Conservation (phyloP, 2,888 invertebrate genomes). For the Leucozona laternaria region DNA sequence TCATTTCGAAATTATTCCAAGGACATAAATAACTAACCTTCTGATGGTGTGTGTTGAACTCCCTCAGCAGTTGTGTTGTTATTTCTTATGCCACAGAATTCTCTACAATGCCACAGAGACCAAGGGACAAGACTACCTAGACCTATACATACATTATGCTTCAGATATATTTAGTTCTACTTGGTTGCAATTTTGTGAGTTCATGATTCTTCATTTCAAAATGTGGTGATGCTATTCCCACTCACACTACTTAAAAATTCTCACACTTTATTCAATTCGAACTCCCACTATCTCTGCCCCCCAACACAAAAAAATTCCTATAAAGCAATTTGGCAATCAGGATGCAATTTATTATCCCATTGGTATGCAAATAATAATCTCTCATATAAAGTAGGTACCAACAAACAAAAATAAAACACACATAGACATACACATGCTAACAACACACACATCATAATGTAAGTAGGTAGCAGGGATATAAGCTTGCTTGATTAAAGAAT, state of each 20-base stretch:
- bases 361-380: conserved; percentile 70
- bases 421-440: conserved; percentile 5
- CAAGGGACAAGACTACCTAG: too few relatives aligned
- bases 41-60: not conserved
- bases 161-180: not conserved
- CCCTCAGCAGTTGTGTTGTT: not conserved
- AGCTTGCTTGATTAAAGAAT: conserved; percentile 22
- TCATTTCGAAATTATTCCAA: conserved; percentile 42
- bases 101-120: not conserved
- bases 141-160: too few relatives aligned
- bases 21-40: conserved; percentile 58
- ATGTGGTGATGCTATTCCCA: conserved; percentile 30
- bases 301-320: not conserved
- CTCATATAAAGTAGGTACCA: conserved; percentile 31
- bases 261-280: conserved; percentile 9
- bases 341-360: conserved; percentile 69
- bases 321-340: conserved; percentile 65
- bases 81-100: not conserved
- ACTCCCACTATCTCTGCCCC: not conserved
- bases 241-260: conserved; percentile 31
- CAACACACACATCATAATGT: not conserved
- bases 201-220: conserved; percentile 10
- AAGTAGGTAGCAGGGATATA: not conserved
- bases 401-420: not conserved
- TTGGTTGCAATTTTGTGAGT: not conserved